A percentile compares a stretch with the other conserved stretches of the same genome.
phyloP scores from a whole-genome alignment of 2,888 invertebrate genomes.

The Junonia oenone region DNA sequence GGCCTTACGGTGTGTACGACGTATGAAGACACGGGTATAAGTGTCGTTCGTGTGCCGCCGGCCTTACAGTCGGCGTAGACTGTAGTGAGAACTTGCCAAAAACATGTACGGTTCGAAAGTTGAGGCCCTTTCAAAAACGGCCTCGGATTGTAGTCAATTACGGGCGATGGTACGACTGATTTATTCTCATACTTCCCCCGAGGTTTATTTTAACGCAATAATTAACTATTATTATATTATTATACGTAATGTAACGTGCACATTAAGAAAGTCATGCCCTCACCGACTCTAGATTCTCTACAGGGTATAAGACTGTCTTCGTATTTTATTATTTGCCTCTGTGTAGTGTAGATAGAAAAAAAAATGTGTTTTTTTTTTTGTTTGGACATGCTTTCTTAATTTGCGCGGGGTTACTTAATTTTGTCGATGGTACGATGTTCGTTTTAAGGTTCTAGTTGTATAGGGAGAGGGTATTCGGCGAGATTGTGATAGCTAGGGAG shows the following conservation, averaged over 20 bases:
- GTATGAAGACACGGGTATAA: too few species aligned
- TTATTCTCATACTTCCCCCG: conserved; percentile 1
- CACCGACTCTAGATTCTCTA: conserved; percentile 4
- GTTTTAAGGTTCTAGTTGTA: conserved; percentile 7
- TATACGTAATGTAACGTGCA: conserved; percentile 9
- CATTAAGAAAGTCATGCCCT: conserved; percentile 8
- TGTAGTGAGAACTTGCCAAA: conserved; percentile 6
- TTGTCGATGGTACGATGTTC: neutral
- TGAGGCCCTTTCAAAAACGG: too few species aligned
- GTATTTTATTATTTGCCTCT: neutral
- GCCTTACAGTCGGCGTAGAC: neutral
- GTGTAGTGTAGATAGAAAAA: neutral
- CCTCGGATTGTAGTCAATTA: conserved; percentile 34
- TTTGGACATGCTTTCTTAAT: conserved; percentile 6
- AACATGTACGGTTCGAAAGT: neutral
- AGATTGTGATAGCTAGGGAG: neutral
- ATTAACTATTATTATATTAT: too few species aligned
- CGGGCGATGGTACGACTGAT: conserved; percentile 31
- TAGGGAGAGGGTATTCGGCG: neutral
- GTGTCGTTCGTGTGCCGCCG: neutral
- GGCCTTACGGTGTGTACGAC: too few species aligned
- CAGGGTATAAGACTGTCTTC: conserved; percentile 15
- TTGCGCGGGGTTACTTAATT: conserved; percentile 8
- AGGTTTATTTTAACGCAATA: conserved; percentile 12
- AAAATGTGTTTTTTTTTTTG: too few species aligned